Evolutionary conservation across 2,113 vertebrate species (phyloP).

Genomic region (Cochlearius cochlearius): DNA sequence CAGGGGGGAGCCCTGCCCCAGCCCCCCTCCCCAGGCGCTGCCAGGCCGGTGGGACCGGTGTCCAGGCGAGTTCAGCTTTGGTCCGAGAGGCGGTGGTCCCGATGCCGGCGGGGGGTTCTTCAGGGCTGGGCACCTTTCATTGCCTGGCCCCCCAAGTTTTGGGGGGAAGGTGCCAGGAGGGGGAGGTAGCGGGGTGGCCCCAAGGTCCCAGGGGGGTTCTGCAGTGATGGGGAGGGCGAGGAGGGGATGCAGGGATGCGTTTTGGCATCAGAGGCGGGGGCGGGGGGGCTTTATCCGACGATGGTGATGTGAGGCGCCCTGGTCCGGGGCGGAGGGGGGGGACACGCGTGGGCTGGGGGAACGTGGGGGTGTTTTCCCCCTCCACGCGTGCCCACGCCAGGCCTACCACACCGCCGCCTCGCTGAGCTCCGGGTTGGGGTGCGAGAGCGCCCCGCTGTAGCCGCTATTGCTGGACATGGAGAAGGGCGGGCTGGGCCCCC

Average conservation of each 20-base stretch:
- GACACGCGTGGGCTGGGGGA: constrained; percentile 2
- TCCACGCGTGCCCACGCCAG: not conserved
- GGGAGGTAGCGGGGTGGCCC: constrained; percentile 1
- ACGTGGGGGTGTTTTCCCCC: not conserved
- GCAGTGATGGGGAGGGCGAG: not conserved
- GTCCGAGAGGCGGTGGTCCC: constrained; percentile 48
- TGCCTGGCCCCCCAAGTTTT: not conserved
- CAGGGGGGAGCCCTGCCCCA: not conserved
- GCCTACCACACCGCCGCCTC: constrained; percentile 92
- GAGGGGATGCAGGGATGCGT: not conserved
- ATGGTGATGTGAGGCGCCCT: not conserved
- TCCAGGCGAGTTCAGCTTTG: constrained; percentile 63
- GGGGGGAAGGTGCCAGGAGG: not conserved
- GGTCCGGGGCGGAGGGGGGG: not conserved
- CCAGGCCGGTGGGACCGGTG: not conserved
- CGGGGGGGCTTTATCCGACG: not conserved
- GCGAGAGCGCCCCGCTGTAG: constrained; percentile 91
- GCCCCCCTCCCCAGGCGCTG: not conserved
- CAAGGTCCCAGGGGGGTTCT: not conserved
- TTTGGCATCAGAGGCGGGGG: not conserved
- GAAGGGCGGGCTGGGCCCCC: constrained; percentile 94
- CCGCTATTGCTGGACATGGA: constrained; percentile 90
- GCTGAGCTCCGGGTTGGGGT: constrained; percentile 93
- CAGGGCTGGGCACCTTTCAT: not conserved
- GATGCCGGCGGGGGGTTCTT: not conserved